Evolutionary conservation across 2,797 vertebrate genomes (phyloP), one percentile per base, ranked within the genome.

Genomic region (Graptemys geographica): DNA sequence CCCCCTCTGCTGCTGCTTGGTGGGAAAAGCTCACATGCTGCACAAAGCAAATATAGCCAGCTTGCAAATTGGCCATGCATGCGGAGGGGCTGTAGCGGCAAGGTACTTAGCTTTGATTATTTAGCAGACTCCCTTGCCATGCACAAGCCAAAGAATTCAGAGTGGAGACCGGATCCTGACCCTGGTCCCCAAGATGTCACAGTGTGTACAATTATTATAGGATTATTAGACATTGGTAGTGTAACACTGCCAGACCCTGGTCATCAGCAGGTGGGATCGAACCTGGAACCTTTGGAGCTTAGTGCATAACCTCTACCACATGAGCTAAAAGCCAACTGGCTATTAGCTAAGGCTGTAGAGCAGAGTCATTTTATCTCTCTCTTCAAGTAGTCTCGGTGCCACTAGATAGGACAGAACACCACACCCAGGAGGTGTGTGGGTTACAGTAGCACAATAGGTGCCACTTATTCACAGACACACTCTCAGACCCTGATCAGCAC

Each of bases 71-170:
- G 93, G 94, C 87, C 1, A 80, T 5, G 2, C 8, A 5, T 88
- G 8, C 49, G 28, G 12, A 33, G 52, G 65, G 79, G 55, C 90
- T n/a, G 18, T 0, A 33, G n/a, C 80, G 52, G 88, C 90, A 49
- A 92, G 89, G 2, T n/a, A 52, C 85, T 11, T 10, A 25, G 92
- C 84, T 86, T 57, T 79, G 95, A 81, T 56, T 52, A 51, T 6
- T 41, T 59, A 18, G 80, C 92, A 83, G 79, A 96, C 91, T 94
- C 69, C 83, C 51, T 44, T n/a, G 1, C 81, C 2, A 19, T 4
- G 9, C 91, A 31, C 69, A 87, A 93, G 87, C 78, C 6, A 91
- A 57, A 93, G 94, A 91, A 92, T 88, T 86, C 93, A 12, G 83
- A 4, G 6, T 28, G 49, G 4, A 88, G 81, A 90, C n/a, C 80